Conservation (phyloP, 1,140 invertebrate species). For the Physella acuta region DNA sequence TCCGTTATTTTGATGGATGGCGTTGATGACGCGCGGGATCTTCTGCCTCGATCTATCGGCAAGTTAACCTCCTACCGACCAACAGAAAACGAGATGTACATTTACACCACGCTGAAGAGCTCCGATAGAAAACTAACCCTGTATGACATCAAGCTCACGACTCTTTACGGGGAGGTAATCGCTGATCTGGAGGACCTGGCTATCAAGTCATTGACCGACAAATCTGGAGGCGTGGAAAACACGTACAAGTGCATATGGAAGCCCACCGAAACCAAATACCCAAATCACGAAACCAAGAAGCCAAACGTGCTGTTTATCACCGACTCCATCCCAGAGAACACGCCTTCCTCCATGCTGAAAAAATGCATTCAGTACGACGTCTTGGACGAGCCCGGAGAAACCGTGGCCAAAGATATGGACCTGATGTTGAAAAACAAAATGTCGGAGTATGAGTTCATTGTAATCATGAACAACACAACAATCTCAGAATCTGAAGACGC, state of each 20-base stretch:
- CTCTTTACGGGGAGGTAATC: slow-evolving; percentile 34
- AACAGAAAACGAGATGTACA: slow-evolving; percentile 26
- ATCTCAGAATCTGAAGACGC: slow-evolving; percentile 18
- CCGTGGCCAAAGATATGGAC: slow-evolving; percentile 5
- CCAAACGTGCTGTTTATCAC: slow-evolving; percentile 17
- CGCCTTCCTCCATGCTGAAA: not conserved
- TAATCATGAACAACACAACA: not conserved
- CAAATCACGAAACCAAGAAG: not conserved
- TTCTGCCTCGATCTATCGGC: slow-evolving; percentile 21
- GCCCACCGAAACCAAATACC: not conserved
- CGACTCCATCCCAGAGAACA: slow-evolving; percentile 10
- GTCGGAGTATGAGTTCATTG: slow-evolving; percentile 15
- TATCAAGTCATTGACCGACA: slow-evolving; percentile 24
- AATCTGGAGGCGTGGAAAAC: slow-evolving; percentile 19
- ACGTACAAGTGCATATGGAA: slow-evolving; percentile 24
- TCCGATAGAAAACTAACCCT: slow-evolving; percentile 22
- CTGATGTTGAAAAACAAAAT: not conserved
- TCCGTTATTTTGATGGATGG: slow-evolving; percentile 26
- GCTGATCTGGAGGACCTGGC: slow-evolving; percentile 31
- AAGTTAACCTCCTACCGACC: slow-evolving; percentile 19
- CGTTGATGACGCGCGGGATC: slow-evolving; percentile 22
- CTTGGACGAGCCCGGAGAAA: not conserved
- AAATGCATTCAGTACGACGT: slow-evolving; percentile 20
- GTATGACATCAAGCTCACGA: slow-evolving; percentile 33
- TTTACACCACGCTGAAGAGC: slow-evolving; percentile 25